Evolutionary conservation across 2,113 vertebrate genomes (phyloP), one percentile per base, ranked within the genome.

Genomic region (Hyla sarda): DNA sequence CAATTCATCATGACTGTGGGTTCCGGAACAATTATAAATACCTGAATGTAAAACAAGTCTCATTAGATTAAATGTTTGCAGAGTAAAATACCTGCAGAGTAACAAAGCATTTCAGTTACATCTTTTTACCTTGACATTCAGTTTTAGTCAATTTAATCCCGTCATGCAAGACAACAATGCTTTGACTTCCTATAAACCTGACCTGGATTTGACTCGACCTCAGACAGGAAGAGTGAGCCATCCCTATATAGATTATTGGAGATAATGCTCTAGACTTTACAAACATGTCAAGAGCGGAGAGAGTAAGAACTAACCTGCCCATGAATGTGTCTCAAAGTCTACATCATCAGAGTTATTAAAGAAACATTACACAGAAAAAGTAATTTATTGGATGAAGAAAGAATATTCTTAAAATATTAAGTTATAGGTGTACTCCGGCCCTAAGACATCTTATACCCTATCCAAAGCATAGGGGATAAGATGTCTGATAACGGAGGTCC

Each of bases 111-210:
- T 76, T 62, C 69, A 62, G 19, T 30, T 62, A 13, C 41, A 37
- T 37, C 28, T 41, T 75, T 73, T 37, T 74, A 75, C 37, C 82
- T 83, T 76, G 69, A 45, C 82, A 56, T 60, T 71, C n/a, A n/a
- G 56, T 76, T 65, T 62, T 48, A 48, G 34, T 84, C 72, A 62
- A 45, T 76, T 76, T 76, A 56, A 60, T 58, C 52, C 50, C 14
- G 69, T 83, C 50, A 83, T 45, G 69, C 82, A 83, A 58, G 48
- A 56, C 82, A 72, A 71, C 82, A 83, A 71, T 72, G 37, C 69
- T 21, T 56, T 76, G 37, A 76, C 54, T 84, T 84, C 82, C 82
- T 84, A 84, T 76, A 74, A 75, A 84, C 72, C 72, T 84, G 82
- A 76, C 82, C 82, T 62, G 56, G 54, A 48, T 25, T 76, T 84